Evolutionary conservation across 2,113 vertebrate genomes (phyloP).

Genomic region (Albula glossodonta): DNA sequence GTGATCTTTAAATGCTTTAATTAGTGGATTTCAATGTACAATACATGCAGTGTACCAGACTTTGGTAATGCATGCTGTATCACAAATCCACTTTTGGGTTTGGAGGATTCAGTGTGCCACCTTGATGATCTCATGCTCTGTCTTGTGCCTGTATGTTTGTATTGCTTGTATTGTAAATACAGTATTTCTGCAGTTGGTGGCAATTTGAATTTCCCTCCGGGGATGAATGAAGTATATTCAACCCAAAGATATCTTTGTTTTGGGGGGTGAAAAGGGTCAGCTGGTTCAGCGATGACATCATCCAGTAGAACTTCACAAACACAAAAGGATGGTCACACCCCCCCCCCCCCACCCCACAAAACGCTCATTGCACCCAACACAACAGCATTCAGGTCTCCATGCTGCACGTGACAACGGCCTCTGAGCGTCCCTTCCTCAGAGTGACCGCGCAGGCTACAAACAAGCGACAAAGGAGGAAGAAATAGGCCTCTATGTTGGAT

Average conservation of each 20-base stretch:
- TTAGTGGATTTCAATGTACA: no score
- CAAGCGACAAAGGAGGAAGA: not conserved
- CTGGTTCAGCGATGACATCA: conserved; percentile 53
- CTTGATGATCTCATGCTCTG: no score
- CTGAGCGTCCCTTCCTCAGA: conserved; percentile 10
- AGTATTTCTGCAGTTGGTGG: no score
- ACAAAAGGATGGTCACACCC: conserved; percentile 50
- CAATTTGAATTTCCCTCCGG: no score
- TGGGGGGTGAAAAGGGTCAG: conserved; percentile 15
- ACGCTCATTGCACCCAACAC: not conserved
- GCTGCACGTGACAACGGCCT: not conserved
- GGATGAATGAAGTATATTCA: no score
- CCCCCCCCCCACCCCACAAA: conserved; percentile 11
- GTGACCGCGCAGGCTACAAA: not conserved
- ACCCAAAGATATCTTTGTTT: not conserved
- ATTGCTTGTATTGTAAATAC: no score
- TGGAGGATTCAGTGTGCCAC: no score
- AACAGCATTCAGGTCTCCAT: conserved; percentile 5
- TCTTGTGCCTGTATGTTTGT: no score
- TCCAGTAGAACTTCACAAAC: conserved; percentile 47
- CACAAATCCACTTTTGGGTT: no score
- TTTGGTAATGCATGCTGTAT: no score
- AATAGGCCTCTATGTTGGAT: not conserved
- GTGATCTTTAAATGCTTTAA: no score
- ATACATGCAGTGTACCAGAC: no score